Evolutionary conservation across 2,888 invertebrate species (phyloP).

Genomic region (Liopterus haemorrhoidalis): DNA sequence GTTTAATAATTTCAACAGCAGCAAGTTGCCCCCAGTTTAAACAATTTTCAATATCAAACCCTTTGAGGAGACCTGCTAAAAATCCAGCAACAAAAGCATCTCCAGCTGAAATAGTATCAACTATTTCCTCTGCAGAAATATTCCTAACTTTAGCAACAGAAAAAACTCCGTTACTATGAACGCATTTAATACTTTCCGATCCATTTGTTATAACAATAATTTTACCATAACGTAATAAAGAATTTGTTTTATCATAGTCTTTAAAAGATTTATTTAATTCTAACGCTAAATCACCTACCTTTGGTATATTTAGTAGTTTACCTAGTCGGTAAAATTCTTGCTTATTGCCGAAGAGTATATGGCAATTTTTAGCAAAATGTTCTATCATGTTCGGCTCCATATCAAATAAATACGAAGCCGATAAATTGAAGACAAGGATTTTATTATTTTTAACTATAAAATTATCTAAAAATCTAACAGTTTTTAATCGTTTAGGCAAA

Average conservation of each 20-base stretch:
- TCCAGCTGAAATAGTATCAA: constrained; percentile 56
- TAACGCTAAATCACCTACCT: constrained; percentile 29
- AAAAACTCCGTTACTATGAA: constrained; percentile 31
- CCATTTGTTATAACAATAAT: constrained; percentile 62
- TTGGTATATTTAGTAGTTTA: constrained; percentile 36
- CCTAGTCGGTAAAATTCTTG: constrained; percentile 50
- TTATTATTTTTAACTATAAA: constrained; percentile 42
- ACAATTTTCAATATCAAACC: constrained; percentile 44
- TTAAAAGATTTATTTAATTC: constrained; percentile 28
- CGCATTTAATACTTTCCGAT: constrained; percentile 49
- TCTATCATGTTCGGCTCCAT: constrained; percentile 43
- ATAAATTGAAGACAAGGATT: constrained; percentile 50
- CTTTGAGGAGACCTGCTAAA: constrained; percentile 47
- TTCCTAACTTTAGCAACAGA: constrained; percentile 41
- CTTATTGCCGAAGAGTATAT: constrained; percentile 53
- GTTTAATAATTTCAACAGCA: constrained; percentile 47
- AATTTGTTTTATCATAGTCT: constrained; percentile 20
- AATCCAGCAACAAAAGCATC: constrained; percentile 58
- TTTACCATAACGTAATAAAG: constrained; percentile 39
- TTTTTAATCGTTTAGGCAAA: constrained; percentile 47
- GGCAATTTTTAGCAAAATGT: constrained; percentile 45
- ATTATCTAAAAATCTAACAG: constrained; percentile 45
- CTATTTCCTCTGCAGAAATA: constrained; percentile 43
- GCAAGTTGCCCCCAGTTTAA: constrained; percentile 45
- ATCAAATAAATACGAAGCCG: constrained; percentile 50